These are phyloP conservation scores for Jacana jacana DNA, from an alignment of 2,113 vertebrate genomes.

Conservation along the genomic window DNA sequence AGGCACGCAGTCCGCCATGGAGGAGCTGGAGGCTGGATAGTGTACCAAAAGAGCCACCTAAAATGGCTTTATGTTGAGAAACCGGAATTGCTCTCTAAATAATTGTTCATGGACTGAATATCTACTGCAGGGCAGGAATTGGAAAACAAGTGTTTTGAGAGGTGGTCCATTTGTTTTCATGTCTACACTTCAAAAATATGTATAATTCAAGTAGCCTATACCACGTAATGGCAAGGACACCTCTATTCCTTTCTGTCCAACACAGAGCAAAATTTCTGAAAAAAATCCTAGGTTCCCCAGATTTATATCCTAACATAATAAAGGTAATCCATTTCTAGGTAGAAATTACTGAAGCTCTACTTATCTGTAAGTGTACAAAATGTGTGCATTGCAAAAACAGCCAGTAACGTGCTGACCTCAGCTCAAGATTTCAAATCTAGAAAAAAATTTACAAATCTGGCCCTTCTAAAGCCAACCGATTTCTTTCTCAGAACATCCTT, in stretches of 20 bases:
- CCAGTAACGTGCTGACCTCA: background rate
- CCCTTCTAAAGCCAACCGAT: background rate
- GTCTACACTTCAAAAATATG: background rate
- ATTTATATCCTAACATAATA: background rate
- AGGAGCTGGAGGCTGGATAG: background rate
- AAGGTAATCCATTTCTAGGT: background rate
- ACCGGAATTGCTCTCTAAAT: background rate
- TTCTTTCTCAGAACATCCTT: constrained; percentile 1
- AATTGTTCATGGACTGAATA: background rate
- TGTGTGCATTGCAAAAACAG: background rate
- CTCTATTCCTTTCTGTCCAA: background rate
- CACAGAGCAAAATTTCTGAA: background rate
- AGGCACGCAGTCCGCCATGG: background rate
- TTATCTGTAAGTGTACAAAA: background rate
- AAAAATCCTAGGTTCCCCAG: background rate
- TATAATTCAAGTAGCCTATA: background rate
- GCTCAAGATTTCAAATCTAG: background rate
- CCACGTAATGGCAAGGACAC: background rate
- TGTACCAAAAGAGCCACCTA: background rate
- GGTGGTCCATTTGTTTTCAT: background rate
- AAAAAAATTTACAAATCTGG: background rate
- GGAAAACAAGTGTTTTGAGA: background rate
- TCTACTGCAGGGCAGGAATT: background rate
- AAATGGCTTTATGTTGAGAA: background rate
- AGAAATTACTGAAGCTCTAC: background rate